Evolutionary conservation across 1,140 invertebrate genomes (phyloP), one percentile per base, ranked within the genome.

Genomic region (Lasioglossum albipes): DNA sequence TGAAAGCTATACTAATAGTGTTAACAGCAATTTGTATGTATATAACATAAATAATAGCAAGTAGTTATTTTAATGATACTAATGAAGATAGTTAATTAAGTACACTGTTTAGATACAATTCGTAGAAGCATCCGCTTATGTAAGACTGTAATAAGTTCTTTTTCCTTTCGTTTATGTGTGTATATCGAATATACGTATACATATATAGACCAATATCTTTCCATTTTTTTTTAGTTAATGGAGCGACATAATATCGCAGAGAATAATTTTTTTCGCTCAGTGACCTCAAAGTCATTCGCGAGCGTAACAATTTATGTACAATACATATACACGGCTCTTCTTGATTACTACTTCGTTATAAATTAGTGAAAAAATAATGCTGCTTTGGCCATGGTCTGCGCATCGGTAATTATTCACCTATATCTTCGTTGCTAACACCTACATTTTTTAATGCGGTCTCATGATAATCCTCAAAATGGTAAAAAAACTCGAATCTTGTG

Each of bases 291-390:
- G 83, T 75, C 81, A 71, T 74, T 65, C 74, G 70, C 74, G 64
- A 76, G 86, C 65, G 88, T 84, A 79, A 84, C 84, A 83, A 85
- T 89, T 87, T 90, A 92, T 91, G 72, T 91, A 92, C 91, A 91
- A 84, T 91, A 91, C 86, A 91, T 91, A 92, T 89, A 92, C 86
- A 85, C 69, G 77, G 71, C 80, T 87, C 85, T 73, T 64, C 84
- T 65, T 78, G 66, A 75, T 71, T 82, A 54, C 77, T 88, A 89
- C 75, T 75, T 86, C 75, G 83, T 84, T 91, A 91, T 88, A 90
- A 91, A 90, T 91, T 89, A 91, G 91, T 92, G 91, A 90, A 93
- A 93, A 93, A 93, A 93, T 93, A 93, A 92, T 92, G 90, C 91
- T 92, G 92, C 90, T 92, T 92, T 93, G 91, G 91, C 91, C 90